Conservation (phyloP, 2,113 vertebrate genomes). For the Caranx melampygus region DNA sequence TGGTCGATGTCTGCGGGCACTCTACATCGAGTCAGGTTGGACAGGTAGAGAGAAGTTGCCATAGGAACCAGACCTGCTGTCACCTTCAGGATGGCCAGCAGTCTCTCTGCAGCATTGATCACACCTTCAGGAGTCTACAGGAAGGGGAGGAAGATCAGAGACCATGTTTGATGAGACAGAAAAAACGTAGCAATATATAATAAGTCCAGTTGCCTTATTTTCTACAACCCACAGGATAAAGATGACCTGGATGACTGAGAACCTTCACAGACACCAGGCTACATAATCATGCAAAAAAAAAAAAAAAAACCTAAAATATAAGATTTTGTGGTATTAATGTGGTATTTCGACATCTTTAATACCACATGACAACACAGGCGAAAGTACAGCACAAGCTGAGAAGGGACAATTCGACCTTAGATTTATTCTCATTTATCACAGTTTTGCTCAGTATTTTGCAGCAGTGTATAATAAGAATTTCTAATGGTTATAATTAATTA, state of each 20-base stretch:
- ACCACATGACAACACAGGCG: background rate
- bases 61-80: constrained; percentile 79
- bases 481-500: background rate
- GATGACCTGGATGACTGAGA: too few relatives aligned
- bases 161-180: constrained; percentile 4
- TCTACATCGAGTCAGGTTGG: constrained; percentile 77
- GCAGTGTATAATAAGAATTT: background rate
- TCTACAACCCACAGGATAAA: too few relatives aligned
- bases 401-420: background rate
- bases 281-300: background rate
- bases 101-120: constrained; percentile 66
- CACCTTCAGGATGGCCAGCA: constrained; percentile 81
- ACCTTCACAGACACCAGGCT: too few relatives aligned
- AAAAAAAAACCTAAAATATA: too few relatives aligned
- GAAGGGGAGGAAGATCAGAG: constrained; percentile 9
- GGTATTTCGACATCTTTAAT: background rate
- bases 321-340: too few relatives aligned
- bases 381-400: too few relatives aligned
- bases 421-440: background rate
- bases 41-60: constrained; percentile 80
- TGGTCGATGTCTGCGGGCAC: constrained; percentile 76
- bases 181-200: background rate
- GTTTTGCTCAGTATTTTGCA: background rate
- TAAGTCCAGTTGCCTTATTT: too few relatives aligned
- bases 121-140: constrained; percentile 77